These are phyloP conservation scores for Oscheius sp. DNA, from an alignment of 2,888 invertebrate species.

Conservation along the genomic window DNA sequence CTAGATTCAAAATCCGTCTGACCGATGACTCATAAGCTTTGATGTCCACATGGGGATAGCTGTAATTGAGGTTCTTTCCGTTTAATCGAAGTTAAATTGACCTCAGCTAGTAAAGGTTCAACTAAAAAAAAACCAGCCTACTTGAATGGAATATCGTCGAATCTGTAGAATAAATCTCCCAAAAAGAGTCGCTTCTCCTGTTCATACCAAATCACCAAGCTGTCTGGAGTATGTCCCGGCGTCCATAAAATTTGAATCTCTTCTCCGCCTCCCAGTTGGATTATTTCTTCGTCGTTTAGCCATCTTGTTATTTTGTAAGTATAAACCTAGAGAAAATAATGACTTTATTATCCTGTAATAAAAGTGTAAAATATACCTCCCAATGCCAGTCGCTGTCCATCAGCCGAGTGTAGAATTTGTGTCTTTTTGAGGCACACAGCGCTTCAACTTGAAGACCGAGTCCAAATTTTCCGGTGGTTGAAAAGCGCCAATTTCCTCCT, in stretches of 20 bases:
- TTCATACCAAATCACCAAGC: constrained; percentile 52
- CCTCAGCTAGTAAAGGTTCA: too few species aligned
- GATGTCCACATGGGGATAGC: constrained; percentile 51
- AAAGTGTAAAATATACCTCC: constrained; percentile 36
- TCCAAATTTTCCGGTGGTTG: constrained; percentile 55
- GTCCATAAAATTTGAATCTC: constrained; percentile 49
- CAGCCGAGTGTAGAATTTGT: constrained; percentile 54
- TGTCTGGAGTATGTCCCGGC: constrained; percentile 58
- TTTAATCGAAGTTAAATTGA: not conserved
- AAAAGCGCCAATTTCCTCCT: constrained; percentile 56
- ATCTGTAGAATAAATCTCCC: constrained; percentile 56
- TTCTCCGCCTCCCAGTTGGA: constrained; percentile 41
- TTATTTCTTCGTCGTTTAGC: constrained; percentile 50
- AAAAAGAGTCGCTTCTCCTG: constrained; percentile 46
- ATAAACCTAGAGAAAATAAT: constrained; percentile 32
- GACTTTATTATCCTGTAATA: not conserved
- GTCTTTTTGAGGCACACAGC: constrained; percentile 45
- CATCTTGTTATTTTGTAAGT: constrained; percentile 58
- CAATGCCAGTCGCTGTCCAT: constrained; percentile 57
- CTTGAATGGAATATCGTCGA: constrained; percentile 54
- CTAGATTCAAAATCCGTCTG: constrained; percentile 46
- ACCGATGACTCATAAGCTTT: constrained; percentile 51
- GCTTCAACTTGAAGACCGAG: constrained; percentile 50
- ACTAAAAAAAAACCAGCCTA: constrained; percentile 22
- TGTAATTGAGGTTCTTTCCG: constrained; percentile 28